Conservation (phyloP, 2,113 vertebrate genomes). For the Sula dactylatra region DNA sequence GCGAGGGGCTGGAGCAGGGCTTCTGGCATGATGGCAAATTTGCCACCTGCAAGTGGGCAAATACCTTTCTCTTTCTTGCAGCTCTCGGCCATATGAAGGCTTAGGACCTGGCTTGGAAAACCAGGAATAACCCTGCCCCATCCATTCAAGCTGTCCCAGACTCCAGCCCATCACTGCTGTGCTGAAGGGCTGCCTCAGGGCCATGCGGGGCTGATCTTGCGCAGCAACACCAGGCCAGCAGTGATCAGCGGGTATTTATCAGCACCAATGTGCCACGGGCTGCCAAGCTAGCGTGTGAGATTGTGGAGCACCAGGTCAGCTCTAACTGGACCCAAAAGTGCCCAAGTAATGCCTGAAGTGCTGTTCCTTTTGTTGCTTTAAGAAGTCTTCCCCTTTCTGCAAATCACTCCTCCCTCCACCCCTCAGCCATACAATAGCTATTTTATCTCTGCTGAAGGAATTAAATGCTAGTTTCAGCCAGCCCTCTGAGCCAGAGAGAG, state of each 20-base stretch:
- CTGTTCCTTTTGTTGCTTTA: background rate
- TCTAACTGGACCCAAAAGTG: background rate
- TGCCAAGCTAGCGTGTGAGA: background rate
- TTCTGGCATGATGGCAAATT: background rate
- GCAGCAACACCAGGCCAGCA: background rate
- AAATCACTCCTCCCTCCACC: background rate
- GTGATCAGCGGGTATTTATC: background rate
- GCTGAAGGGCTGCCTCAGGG: background rate
- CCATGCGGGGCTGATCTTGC: background rate
- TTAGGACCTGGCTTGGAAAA: background rate
- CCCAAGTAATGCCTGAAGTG: background rate
- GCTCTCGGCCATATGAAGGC: background rate
- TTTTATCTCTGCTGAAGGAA: background rate
- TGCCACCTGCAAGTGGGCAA: background rate
- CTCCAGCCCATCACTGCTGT: background rate
- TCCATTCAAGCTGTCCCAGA: background rate
- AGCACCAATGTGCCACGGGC: fast-evolving
- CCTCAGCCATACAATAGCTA: background rate
- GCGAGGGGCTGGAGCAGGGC: background rate
- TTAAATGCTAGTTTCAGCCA: background rate
- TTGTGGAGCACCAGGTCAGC: background rate
- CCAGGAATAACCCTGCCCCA: background rate
- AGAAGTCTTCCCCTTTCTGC: background rate
- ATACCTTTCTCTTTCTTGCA: background rate
- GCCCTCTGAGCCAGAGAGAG: background rate